Percentiles rank a stretch among this genome's conserved stretches.
Conservation (phyloP, 2,888 invertebrate species). For the Idaea dimidiata region DNA sequence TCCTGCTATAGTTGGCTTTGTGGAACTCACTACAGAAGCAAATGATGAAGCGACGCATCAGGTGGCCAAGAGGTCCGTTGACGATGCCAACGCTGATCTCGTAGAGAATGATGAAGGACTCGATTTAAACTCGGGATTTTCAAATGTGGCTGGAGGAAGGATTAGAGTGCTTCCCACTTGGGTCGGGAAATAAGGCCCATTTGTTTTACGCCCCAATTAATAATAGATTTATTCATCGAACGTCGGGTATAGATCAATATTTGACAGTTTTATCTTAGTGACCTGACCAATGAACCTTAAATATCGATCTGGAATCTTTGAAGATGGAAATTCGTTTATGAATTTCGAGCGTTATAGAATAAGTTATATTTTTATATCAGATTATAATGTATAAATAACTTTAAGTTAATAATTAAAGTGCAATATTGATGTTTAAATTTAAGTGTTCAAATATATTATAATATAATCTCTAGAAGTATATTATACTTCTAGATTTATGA, state of each 20-base stretch:
- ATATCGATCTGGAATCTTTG: too few relatives aligned
- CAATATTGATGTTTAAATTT: neutral
- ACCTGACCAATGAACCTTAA: too few relatives aligned
- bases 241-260: too few relatives aligned
- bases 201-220: too few relatives aligned
- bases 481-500: neutral
- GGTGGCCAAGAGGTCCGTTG: conserved; percentile 59
- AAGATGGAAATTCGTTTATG: too few relatives aligned
- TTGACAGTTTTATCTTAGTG: too few relatives aligned
- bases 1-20: conserved; percentile 45
- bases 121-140: conserved; percentile 50
- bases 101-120: conserved; percentile 59
- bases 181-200: conserved; percentile 35
- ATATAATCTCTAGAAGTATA: too few relatives aligned
- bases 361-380: neutral
- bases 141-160: conserved; percentile 59
- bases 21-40: conserved; percentile 37
- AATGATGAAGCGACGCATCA: conserved; percentile 46
- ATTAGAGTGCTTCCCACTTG: conserved; percentile 71
- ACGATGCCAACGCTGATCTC: conserved; percentile 61
- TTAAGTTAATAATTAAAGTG: neutral
- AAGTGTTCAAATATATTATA: neutral
- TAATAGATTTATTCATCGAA: too few relatives aligned
- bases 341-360: neutral
- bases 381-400: neutral